These are phyloP conservation scores for Python bivittatus DNA, from an alignment of 2,113 vertebrate genomes.

Conservation along the genomic window DNA sequence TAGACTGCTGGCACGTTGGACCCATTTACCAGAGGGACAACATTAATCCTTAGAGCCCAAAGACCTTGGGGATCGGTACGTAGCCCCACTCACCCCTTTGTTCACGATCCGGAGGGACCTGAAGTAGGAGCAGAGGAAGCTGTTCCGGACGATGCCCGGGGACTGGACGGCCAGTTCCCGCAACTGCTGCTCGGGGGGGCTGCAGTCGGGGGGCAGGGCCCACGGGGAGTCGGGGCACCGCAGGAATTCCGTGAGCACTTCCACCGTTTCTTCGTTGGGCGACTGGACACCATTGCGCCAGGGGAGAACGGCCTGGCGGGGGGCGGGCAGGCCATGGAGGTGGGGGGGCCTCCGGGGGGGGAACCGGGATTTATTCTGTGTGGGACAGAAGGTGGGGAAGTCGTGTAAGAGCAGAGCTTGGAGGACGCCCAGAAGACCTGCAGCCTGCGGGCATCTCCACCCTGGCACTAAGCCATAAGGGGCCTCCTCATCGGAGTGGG, in stretches of 20 bases:
- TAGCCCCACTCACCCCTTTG: slow-evolving; percentile 77
- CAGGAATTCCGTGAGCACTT: slow-evolving; percentile 74
- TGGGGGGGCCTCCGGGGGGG: fast-evolving
- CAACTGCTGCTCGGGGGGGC: slow-evolving; percentile 71
- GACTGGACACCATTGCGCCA: neutral
- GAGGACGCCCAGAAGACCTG: neutral
- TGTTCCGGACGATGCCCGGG: slow-evolving; percentile 36
- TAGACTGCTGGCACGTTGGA: neutral
- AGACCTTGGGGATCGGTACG: fast-evolving
- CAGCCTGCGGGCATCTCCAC: neutral
- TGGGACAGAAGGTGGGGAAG: neutral
- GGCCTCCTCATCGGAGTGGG: neutral
- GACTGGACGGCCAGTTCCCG: slow-evolving; percentile 68
- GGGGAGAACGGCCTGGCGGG: fast-evolving
- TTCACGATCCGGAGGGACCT: slow-evolving; percentile 74
- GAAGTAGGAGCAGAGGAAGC: slow-evolving; percentile 70
- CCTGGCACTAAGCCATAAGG: neutral
- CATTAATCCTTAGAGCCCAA: too few relatives aligned
- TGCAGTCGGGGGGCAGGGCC: slow-evolving; percentile 60
- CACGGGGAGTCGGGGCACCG: slow-evolving; percentile 78
- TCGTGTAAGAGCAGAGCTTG: neutral
- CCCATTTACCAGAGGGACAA: neutral
- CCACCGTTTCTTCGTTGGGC: slow-evolving; percentile 58
- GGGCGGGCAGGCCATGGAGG: fast-evolving
- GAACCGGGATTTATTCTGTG: slow-evolving; percentile 69